These are phyloP conservation scores for Macropodus opercularis DNA, from an alignment of 2,797 vertebrate genomes.

Conservation along the genomic window DNA sequence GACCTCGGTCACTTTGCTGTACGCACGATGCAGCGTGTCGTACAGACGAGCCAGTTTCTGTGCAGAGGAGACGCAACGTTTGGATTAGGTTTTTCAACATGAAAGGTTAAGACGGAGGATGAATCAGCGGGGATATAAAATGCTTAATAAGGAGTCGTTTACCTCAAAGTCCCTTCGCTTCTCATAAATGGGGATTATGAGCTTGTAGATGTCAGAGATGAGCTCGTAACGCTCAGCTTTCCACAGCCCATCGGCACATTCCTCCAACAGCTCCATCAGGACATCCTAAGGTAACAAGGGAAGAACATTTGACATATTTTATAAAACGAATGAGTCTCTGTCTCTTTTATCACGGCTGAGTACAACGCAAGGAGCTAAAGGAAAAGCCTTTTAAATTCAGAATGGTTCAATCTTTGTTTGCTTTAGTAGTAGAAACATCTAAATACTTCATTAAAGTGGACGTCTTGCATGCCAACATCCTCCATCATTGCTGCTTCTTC, in stretches of 20 bases:
- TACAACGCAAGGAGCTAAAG: neutral
- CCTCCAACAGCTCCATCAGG: constrained; percentile 93
- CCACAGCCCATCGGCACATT: constrained; percentile 96
- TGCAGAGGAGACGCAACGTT: constrained; percentile 31
- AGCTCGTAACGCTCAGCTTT: constrained; percentile 98
- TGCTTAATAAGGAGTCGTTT: constrained; percentile 1
- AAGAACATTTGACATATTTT: neutral
- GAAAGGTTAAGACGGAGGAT: neutral
- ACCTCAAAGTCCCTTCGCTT: constrained; percentile 98
- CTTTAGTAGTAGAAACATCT: neutral
- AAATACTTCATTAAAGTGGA: constrained; percentile 95
- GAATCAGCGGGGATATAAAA: neutral
- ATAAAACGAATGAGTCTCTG: neutral
- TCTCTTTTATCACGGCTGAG: neutral
- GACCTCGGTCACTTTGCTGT: constrained; percentile 98
- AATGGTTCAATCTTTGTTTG: neutral
- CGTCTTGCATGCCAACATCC: constrained; percentile 98
- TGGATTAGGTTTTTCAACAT: neutral
- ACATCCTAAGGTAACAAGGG: constrained; percentile 84
- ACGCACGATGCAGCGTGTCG: constrained; percentile 94
- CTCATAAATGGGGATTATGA: constrained; percentile 98
- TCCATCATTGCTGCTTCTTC: constrained; percentile 99
- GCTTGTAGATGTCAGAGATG: constrained; percentile 96
- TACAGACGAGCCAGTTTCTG: constrained; percentile 97
- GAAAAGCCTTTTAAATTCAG: neutral